Base-by-base conservation (phyloP, 2,888 invertebrate species). In the Hoplodrina ambigua region DNA sequence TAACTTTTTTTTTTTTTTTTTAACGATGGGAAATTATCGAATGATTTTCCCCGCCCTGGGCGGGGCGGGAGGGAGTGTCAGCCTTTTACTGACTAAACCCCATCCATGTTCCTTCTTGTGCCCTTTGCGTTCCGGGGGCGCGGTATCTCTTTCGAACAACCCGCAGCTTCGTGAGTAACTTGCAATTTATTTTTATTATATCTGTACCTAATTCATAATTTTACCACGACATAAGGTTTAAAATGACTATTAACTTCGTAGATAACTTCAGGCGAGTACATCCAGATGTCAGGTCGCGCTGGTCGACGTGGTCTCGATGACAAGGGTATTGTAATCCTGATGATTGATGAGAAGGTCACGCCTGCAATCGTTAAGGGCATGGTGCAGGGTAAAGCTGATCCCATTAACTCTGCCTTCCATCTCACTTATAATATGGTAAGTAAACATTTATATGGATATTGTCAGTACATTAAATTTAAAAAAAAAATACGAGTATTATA, bases 231-330 rank as follows among this genome's bases (percentile, higher is more conserved):
- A 57, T 20, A 52, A 53, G 15, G 10, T 37, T 53, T 17, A 46
- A 72, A 53, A 60, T 72, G 19, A 25, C 17, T 44, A 25, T 33
- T 19, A 4, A 69, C 33, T 74, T 81, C 90, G 13, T 84, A 97
- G 97, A 96, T 99, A 70, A 98, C 99, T 0, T 99, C 99, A 0
- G 99, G 99, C 10, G 99, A 99, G 94, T 99, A 99, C 90, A 99
- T 99, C 82, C 99, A 99, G 94, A 99, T 99, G 99, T 99, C 99
- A 15, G 99, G 99, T 0, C 97, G 99, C 79, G 99, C 99, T 0
- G 99, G 99, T 3, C 97, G 99, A 67, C 97, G 99, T 91, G 99
- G 99, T 69, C 96, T 99, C 58, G 99, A 99, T 92, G 99, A 99
- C 92, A 98, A 99, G 92, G 98, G 98, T 80, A 99, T 99, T 69